Conservation (phyloP, 2,797 vertebrate genomes). For the Pseudomugil gertrudae region DNA sequence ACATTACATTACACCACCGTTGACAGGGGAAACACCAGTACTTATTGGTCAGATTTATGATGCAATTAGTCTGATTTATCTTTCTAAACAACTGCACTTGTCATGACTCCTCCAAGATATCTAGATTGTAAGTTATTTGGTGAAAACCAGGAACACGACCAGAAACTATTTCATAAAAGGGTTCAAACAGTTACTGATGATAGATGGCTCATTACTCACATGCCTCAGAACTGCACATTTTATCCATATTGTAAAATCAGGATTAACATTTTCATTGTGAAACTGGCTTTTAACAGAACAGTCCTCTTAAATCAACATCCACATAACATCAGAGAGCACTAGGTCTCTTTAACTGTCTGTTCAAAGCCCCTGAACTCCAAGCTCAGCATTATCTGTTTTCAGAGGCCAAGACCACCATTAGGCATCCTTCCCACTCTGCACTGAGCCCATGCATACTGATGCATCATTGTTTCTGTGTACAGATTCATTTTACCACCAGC, state of each 20-base stretch:
- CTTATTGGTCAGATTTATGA: background rate
- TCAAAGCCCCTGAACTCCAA: slow-evolving; percentile 45
- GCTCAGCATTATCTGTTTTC: slow-evolving; percentile 58
- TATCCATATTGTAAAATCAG: background rate
- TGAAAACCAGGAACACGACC: background rate
- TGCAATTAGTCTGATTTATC: background rate
- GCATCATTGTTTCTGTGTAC: background rate
- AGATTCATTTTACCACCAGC: background rate
- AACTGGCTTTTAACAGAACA: background rate
- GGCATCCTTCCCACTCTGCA: slow-evolving; percentile 44
- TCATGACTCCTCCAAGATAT: background rate
- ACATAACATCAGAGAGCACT: slow-evolving; percentile 28
- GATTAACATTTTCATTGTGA: background rate
- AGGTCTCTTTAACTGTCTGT: slow-evolving; percentile 35
- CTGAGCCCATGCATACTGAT: background rate
- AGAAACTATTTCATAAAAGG: background rate
- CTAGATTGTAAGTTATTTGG: background rate
- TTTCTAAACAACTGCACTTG: background rate
- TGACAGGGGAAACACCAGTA: background rate
- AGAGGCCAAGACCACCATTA: slow-evolving; percentile 40
- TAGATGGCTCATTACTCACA: background rate
- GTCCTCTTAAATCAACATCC: slow-evolving; percentile 14
- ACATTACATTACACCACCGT: background rate
- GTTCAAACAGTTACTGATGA: background rate
- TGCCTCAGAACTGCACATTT: background rate